These are phyloP conservation scores for Sterna hirundo DNA, from an alignment of 2,113 vertebrate species.

Conservation along the genomic window DNA sequence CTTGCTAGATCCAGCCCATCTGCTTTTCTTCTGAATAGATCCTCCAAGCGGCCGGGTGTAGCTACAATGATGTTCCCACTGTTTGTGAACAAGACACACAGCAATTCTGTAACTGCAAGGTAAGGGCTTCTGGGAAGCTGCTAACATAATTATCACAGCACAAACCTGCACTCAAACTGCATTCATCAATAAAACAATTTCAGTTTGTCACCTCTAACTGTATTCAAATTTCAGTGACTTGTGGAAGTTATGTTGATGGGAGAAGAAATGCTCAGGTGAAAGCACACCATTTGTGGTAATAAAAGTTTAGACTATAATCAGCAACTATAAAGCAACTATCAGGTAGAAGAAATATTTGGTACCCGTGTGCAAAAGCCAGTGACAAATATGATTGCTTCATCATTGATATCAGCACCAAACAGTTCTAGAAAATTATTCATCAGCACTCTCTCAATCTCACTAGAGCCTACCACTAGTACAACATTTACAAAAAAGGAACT, in stretches of 20 bases:
- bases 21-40: constrained; percentile 91
- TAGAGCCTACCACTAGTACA: neutral
- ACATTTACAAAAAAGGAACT: neutral
- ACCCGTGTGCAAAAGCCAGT: neutral
- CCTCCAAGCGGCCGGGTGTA: constrained; percentile 91
- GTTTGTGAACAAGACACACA: neutral
- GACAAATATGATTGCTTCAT: neutral
- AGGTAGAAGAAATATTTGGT: neutral
- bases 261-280: neutral
- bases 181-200: neutral
- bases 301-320: neutral
- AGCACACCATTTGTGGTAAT: neutral
- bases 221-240: neutral
- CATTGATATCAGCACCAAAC: neutral
- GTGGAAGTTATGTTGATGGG: neutral
- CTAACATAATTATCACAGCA: fast-evolving
- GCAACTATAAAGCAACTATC: neutral
- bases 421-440: neutral
- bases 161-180: neutral
- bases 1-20: constrained; percentile 88
- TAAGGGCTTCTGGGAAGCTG: neutral
- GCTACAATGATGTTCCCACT: constrained; percentile 93
- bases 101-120: too few species aligned
- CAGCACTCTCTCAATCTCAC: neutral
- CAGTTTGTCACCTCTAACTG: neutral